These are phyloP conservation scores for Thermophis baileyi DNA, from an alignment of 2,113 vertebrate species.

Conservation along the genomic window DNA sequence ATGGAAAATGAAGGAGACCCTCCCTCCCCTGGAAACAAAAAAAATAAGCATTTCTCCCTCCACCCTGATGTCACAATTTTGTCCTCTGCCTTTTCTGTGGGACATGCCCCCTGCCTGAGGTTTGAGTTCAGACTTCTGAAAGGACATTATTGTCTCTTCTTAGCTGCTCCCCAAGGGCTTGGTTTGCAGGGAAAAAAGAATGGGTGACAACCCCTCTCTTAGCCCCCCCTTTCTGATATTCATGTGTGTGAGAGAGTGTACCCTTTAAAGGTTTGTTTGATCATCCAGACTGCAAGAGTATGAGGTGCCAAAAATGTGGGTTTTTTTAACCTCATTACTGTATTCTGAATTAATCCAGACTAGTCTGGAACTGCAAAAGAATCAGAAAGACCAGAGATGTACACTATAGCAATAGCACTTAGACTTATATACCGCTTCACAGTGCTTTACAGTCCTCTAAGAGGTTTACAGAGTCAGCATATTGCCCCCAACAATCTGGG, in stretches of 20 bases:
- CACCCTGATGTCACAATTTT: background rate
- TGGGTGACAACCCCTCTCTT: background rate
- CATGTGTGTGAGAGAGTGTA: background rate
- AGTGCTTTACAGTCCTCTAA: too few species aligned
- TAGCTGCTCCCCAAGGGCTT: background rate
- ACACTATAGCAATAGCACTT: background rate
- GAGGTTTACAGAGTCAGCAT: too few species aligned
- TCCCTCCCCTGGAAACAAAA: background rate
- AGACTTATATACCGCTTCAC: too few species aligned
- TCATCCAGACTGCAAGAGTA: background rate
- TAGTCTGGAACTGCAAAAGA: background rate
- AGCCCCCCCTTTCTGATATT: too few species aligned
- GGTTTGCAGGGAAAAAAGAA: background rate
- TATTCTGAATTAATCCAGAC: background rate
- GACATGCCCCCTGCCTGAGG: background rate
- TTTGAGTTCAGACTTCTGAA: background rate
- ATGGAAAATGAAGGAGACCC: background rate
- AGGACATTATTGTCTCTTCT: too few species aligned
- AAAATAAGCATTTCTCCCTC: background rate
- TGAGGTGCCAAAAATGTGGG: background rate
- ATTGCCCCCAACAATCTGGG: too few species aligned
- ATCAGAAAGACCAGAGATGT: background rate
- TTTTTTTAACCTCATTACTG: background rate
- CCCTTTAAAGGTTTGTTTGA: conserved; percentile 13
- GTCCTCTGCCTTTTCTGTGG: background rate